A percentile compares a stretch with the other conserved stretches of the same genome.
Evolutionary conservation across 2,113 vertebrate genomes (phyloP).

Genomic region (Coptodon bakossiorum): DNA sequence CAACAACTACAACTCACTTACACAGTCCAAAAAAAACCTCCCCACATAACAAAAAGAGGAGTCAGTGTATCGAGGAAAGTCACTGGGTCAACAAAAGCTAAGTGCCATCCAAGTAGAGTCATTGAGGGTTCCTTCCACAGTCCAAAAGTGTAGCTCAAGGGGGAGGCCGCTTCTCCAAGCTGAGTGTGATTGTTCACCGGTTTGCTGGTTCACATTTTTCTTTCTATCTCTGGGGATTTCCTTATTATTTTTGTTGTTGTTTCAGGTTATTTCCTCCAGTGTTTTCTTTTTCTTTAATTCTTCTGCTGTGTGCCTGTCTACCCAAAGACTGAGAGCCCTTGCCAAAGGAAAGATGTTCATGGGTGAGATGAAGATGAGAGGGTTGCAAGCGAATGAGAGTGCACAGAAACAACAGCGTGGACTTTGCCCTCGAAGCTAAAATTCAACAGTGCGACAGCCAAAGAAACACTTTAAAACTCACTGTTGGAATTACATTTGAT

Average conservation of each 20-base stretch:
- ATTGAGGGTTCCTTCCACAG: slow-evolving; percentile 21
- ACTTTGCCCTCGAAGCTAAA: neutral
- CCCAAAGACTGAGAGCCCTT: slow-evolving; percentile 65
- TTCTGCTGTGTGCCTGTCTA: slow-evolving; percentile 33
- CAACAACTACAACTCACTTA: slow-evolving; percentile 23
- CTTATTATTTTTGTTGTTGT: neutral
- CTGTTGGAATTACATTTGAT: neutral
- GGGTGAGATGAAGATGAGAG: slow-evolving; percentile 31
- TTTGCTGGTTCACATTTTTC: slow-evolving; percentile 9
- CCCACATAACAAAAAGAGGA: slow-evolving; percentile 25
- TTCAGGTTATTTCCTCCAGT: slow-evolving; percentile 10
- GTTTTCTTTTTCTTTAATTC: neutral
- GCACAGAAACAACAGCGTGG: neutral
- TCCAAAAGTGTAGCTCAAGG: slow-evolving; percentile 11
- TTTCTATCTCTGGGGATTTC: neutral
- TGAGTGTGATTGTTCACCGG: neutral
- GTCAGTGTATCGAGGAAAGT: slow-evolving; percentile 37
- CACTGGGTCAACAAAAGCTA: slow-evolving; percentile 35
- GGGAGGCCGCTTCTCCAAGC: slow-evolving; percentile 4
- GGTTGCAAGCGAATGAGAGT: neutral
- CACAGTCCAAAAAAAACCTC: slow-evolving; percentile 12
- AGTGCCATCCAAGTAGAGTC: slow-evolving; percentile 24
- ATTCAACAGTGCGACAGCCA: neutral
- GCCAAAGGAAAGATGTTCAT: slow-evolving; percentile 45
- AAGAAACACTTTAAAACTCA: neutral